These are phyloP conservation scores for Gastrophryne carolinensis DNA, from an alignment of 2,797 vertebrate species.

Conservation along the genomic window DNA sequence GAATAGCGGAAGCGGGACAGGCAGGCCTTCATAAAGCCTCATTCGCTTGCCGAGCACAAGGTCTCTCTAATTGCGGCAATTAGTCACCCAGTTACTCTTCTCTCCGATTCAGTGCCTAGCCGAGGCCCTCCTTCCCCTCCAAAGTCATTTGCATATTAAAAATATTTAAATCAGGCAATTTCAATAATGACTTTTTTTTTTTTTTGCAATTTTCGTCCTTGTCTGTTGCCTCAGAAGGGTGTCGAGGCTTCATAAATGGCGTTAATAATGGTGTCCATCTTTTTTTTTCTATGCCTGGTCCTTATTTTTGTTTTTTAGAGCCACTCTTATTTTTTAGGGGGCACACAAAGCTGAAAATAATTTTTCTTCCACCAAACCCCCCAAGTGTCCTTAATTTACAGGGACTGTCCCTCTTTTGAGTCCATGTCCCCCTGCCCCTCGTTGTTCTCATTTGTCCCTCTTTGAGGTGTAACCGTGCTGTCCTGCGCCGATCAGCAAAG, in stretches of 20 bases:
- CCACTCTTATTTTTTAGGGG: too few relatives aligned
- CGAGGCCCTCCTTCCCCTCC: not conserved
- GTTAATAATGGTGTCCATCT: not conserved
- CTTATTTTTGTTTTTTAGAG: too few relatives aligned
- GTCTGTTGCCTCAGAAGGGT: too few relatives aligned
- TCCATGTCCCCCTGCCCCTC: too few relatives aligned
- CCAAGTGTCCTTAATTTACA: too few relatives aligned
- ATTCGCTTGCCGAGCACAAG: constrained; percentile 14
- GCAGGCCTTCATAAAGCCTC: not conserved
- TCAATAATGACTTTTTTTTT: constrained; percentile 10
- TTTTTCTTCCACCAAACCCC: too few relatives aligned
- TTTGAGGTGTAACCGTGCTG: too few relatives aligned
- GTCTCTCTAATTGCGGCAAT: constrained; percentile 26
- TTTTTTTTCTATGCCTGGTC: not conserved
- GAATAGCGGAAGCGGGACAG: too few relatives aligned
- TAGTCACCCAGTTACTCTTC: constrained; percentile 15
- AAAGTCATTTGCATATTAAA: constrained; percentile 34
- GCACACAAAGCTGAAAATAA: too few relatives aligned
- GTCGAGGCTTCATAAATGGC: not conserved
- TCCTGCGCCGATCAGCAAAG: too few relatives aligned
- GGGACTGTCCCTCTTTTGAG: too few relatives aligned
- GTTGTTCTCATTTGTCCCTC: too few relatives aligned
- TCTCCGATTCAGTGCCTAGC: constrained; percentile 1
- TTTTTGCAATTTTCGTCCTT: not conserved
- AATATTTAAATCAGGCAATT: constrained; percentile 7